A percentile compares a stretch with the other conserved stretches of the same genome.
These are phyloP conservation scores for Drosophila formosana DNA, from an alignment of 2,888 invertebrate species.

Conservation along the genomic window DNA sequence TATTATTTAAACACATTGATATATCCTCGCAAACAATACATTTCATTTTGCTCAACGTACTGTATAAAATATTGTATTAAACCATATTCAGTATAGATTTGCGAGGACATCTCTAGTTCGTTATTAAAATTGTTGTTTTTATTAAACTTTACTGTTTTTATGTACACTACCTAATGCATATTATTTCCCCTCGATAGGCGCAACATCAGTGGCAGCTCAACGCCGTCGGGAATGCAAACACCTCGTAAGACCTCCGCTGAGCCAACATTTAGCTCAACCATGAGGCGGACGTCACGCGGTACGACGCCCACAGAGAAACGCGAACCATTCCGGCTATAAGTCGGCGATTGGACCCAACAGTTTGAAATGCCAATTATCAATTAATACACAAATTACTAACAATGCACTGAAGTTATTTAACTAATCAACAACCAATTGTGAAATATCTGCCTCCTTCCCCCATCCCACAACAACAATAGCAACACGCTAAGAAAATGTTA, in stretches of 20 bases:
- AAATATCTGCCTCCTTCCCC: slow-evolving; percentile 32
- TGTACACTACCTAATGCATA: slow-evolving; percentile 20
- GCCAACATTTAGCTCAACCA: slow-evolving; percentile 82
- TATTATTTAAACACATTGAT: not conserved
- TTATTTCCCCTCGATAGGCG: slow-evolving; percentile 67
- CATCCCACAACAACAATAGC: slow-evolving; percentile 13
- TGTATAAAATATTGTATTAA: too few species aligned
- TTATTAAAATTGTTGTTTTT: slow-evolving; percentile 19
- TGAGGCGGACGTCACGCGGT: slow-evolving; percentile 84
- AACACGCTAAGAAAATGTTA: slow-evolving; percentile 24
- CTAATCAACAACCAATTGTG: slow-evolving; percentile 54
- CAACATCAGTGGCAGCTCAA: slow-evolving; percentile 85
- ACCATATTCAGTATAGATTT: not conserved
- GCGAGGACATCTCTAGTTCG: slow-evolving; percentile 18
- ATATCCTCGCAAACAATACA: not conserved
- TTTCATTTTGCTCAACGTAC: not conserved
- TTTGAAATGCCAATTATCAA: slow-evolving; percentile 59
- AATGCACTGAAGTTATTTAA: slow-evolving; percentile 75
- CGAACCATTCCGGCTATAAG: slow-evolving; percentile 91
- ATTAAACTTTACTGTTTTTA: slow-evolving; percentile 4
- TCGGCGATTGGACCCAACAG: slow-evolving; percentile 30
- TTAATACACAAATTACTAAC: slow-evolving; percentile 50
- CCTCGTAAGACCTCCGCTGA: slow-evolving; percentile 84
- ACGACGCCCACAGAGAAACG: slow-evolving; percentile 86
- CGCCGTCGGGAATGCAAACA: slow-evolving; percentile 85